These are phyloP conservation scores for Telenomus remus DNA, from an alignment of 1,140 invertebrate species.

Conservation along the genomic window DNA sequence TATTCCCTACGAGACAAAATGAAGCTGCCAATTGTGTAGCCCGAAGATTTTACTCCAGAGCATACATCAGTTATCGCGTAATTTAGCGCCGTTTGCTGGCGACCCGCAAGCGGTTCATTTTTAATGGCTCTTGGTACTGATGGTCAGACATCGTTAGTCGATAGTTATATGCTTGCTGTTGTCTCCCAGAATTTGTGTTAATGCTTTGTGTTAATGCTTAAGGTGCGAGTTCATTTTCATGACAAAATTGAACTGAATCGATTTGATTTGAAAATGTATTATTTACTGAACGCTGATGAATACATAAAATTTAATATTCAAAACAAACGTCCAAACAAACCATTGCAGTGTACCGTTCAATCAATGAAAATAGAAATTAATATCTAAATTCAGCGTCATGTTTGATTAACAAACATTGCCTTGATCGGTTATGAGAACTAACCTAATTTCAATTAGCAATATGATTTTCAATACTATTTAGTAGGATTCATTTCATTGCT, in stretches of 20 bases:
- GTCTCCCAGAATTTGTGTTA: constrained; percentile 12
- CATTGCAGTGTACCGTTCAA: neutral
- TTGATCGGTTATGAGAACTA: constrained; percentile 6
- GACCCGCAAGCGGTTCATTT: constrained; percentile 33
- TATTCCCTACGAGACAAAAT: constrained; percentile 4
- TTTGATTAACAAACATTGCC: neutral
- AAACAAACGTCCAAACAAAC: too few species aligned
- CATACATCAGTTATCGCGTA: constrained; percentile 22
- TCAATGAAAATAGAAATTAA: constrained; percentile 11
- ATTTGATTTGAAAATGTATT: neutral
- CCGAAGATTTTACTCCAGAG: constrained; percentile 10
- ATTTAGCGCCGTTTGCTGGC: constrained; percentile 22
- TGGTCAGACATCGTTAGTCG: constrained; percentile 26
- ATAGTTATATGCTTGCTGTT: constrained; percentile 28
- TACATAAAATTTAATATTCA: too few species aligned
- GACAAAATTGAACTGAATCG: neutral
- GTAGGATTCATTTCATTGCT: constrained; percentile 3
- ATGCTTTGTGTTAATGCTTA: neutral
- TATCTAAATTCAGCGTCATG: constrained; percentile 6
- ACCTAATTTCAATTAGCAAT: constrained; percentile 17
- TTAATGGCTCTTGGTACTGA: constrained; percentile 21
- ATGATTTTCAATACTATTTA: constrained; percentile 20
- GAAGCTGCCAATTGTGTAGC: constrained; percentile 10
- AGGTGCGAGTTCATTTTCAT: neutral
- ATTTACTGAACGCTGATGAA: neutral